Percentiles rank a stretch among this genome's conserved stretches.
Conservation (phyloP, 1,140 invertebrate genomes). For the Maniola jurtina region DNA sequence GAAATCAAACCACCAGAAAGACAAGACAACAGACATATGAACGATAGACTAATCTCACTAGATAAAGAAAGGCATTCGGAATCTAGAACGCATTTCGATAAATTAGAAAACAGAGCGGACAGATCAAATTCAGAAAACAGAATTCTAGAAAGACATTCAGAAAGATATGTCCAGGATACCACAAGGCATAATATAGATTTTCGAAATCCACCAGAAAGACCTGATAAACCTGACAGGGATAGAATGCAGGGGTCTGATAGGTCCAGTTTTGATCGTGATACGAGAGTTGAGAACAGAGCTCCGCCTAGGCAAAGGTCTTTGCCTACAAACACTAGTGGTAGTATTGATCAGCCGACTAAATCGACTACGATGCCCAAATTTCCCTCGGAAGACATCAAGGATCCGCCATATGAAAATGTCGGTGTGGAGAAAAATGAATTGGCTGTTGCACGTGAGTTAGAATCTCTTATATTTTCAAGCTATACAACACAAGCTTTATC, state of each 20-base stretch:
- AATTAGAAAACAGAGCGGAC: conserved; percentile 28
- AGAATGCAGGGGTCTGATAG: conserved; percentile 36
- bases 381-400: conserved; percentile 61
- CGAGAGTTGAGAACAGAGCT: conserved; percentile 50
- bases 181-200: conserved; percentile 45
- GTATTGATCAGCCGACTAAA: conserved; percentile 59
- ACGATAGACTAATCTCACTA: conserved; percentile 15
- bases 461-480: background rate
- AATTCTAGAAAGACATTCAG: conserved; percentile 31
- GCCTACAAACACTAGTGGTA: conserved; percentile 49
- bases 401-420: conserved; percentile 73
- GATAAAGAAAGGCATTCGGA: conserved; percentile 28
- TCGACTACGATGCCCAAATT: conserved; percentile 72
- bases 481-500: no score
- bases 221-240: conserved; percentile 54
- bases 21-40: conserved; percentile 21
- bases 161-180: conserved; percentile 30
- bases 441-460: conserved; percentile 57
- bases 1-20: conserved; percentile 28
- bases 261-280: conserved; percentile 52
- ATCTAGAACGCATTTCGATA: conserved; percentile 10
- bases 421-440: conserved; percentile 63
- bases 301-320: conserved; percentile 65
- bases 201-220: conserved; percentile 52
- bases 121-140: conserved; percentile 39